Conservation (phyloP, 2,113 vertebrate genomes). For the Struthio camelus region DNA sequence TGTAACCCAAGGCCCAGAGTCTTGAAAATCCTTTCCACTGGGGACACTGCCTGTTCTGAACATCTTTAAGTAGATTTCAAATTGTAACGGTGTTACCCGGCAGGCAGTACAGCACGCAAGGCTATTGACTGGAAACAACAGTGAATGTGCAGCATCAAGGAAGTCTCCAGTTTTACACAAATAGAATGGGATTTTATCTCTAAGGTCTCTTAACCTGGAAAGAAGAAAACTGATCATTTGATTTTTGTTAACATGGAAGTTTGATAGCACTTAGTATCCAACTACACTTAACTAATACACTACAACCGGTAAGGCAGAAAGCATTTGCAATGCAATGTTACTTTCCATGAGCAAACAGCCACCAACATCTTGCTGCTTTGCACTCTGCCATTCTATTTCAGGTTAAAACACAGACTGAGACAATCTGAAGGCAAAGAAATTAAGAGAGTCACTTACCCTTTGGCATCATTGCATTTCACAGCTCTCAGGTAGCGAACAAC, state of each 20-base stretch:
- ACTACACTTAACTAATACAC: neutral
- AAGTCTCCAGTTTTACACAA: constrained; percentile 67
- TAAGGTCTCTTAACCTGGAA: constrained; percentile 30
- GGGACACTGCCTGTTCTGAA: constrained; percentile 59
- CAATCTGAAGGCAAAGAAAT: neutral
- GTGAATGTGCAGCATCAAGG: neutral
- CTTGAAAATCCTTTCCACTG: neutral
- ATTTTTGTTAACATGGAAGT: neutral
- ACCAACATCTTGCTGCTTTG: neutral
- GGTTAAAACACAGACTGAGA: neutral
- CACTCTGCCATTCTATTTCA: neutral
- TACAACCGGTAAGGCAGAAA: neutral
- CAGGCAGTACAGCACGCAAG: constrained; percentile 42
- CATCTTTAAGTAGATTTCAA: constrained; percentile 65
- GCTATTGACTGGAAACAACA: neutral
- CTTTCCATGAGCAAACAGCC: neutral
- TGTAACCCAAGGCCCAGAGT: neutral
- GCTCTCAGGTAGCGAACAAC: constrained; percentile 67
- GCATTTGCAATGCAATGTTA: neutral
- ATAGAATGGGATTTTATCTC: constrained; percentile 61
- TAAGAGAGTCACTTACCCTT: constrained; percentile 2
- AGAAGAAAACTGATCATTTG: neutral
- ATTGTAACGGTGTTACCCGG: neutral
- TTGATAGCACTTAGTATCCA: neutral
- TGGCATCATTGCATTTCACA: constrained; percentile 48